Evolutionary conservation across 2,888 invertebrate genomes (phyloP), one percentile per base, ranked within the genome.

Genomic region (Erannis defoliaria): DNA sequence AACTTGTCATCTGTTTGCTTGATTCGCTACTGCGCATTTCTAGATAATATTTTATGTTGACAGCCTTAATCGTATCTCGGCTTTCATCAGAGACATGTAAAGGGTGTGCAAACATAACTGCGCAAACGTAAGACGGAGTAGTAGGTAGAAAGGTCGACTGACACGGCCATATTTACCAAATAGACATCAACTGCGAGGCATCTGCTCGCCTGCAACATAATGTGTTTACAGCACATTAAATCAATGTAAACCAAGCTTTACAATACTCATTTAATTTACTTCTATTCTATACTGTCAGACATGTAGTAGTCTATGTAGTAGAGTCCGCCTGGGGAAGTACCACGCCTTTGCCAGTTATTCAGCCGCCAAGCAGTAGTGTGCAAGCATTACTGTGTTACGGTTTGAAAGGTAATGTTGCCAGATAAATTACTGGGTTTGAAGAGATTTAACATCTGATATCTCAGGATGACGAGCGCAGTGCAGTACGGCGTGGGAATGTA

Each of bases 121-220:
- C 55, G 66, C 70, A 70, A 74, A 74, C 65, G 63, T 66, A 67
- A 67, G 66, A 59, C 57, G 50, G 10, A 38, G 51, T 26, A n/a
- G 29, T 71, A 73, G 72, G 75, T 53, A 42, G 42, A 48, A 64
- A 68, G 62, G 61, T 65, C 59, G 43, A 53, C 54, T 56, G 57
- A 59, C 66, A 42, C 19, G 51, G 19, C 40, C 60, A 68, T 73
- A 86, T 89, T 90, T 89, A 82, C 63, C 80, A 88, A 88, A 89
- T 86, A 88, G 71, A 77, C 72, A 73, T 66, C 80, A 76, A 80
- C 77, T 82, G 81, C 77, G 72, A 78, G 73, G 79, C 87, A 86
- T 86, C 77, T 86, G 84, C 75, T 67, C 77, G 72, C 65, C 70
- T 77, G 75, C 70, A 73, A 69, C 72, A 75, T 75, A 4, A 73